Evolutionary conservation across 1,140 invertebrate genomes (phyloP), one percentile per base, ranked within the genome.

Genomic region (Diachasma alloeum): DNA sequence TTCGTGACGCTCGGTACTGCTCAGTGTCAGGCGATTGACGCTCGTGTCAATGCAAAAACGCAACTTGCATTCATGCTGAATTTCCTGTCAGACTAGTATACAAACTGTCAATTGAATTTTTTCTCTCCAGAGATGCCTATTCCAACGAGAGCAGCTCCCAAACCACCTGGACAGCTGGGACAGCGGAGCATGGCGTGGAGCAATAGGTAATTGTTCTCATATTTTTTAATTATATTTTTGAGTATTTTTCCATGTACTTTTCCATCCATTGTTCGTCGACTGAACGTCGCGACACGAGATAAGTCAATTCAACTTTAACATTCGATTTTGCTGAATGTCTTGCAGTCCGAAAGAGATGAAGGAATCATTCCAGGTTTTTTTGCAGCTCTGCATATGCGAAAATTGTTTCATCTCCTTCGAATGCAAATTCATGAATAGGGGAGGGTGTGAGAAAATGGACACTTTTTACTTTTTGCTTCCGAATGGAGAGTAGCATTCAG

Each of bases 131-230:
- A 89, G 53, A 85, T 89, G 83, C 84, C 86, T 75, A 83, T 89
- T 48, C 87, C 88, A 5, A 89, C 87, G 37, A 86, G 88, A 78
- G 70, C 85, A 5, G 88, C 88, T 0, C 88, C 88, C 11, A 81
- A 82, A 75, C 87, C 88, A 24, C 88, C 88, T 1, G 75, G 72
- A 59, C 56, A 70, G 11, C 74, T 75, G 26, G 63, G 67, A 17
- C 83, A 85, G 70, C 83, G 81, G 22, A 83, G 81, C 67, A 72
- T 79, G 36, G 70, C 79, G 37, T 88, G 87, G 87, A 82, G 75
- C 76, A 87, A 78, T 79, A 84, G 78, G 86, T 88, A 76, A 80
- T 82, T 82, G 13, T 44, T 72, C 24, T n/a, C 26, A 69, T n/a
- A 39, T 59, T 69, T 78, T 48, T 31, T 72, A 17, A 46, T 59